A percentile compares a stretch with the other conserved stretches of the same genome.
Conservation (phyloP, 1,140 invertebrate species). For the Cotesia glomerata region DNA sequence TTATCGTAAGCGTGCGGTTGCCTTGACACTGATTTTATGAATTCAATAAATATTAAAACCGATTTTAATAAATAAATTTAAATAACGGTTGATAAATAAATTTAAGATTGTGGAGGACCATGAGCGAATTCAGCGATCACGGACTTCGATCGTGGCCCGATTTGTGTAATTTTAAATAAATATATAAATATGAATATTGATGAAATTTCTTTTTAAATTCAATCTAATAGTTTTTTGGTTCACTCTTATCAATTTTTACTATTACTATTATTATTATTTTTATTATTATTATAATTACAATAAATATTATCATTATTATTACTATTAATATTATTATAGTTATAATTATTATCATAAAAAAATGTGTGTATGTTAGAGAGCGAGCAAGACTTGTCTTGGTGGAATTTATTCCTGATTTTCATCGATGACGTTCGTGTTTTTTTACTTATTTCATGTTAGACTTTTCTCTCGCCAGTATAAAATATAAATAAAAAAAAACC, state of each 20-base stretch:
- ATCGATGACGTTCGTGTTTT: slow-evolving; percentile 49
- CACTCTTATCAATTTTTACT: slow-evolving; percentile 6
- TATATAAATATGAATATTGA: neutral
- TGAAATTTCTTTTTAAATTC: neutral
- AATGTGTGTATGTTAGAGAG: neutral
- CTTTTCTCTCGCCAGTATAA: slow-evolving; percentile 55
- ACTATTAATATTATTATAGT: neutral
- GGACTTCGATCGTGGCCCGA: slow-evolving; percentile 53
- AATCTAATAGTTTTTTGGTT: slow-evolving; percentile 29
- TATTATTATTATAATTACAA: neutral
- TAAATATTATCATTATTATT: neutral
- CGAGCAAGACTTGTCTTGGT: slow-evolving; percentile 33
- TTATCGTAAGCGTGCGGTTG: neutral
- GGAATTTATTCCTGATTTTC: slow-evolving; percentile 50
- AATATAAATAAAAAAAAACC: slow-evolving; percentile 32
- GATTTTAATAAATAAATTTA: neutral
- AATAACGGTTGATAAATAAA: slow-evolving; percentile 2
- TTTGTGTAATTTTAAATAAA: slow-evolving; percentile 18
- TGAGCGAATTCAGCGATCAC: slow-evolving; percentile 46
- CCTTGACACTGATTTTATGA: neutral
- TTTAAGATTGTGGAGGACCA: slow-evolving; percentile 43
- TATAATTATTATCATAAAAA: neutral
- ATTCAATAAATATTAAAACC: neutral
- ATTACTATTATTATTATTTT: neutral
- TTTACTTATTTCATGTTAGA: slow-evolving; percentile 53